phyloP scores from a whole-genome alignment of 2,113 vertebrate species.

The Arizona elegans region DNA sequence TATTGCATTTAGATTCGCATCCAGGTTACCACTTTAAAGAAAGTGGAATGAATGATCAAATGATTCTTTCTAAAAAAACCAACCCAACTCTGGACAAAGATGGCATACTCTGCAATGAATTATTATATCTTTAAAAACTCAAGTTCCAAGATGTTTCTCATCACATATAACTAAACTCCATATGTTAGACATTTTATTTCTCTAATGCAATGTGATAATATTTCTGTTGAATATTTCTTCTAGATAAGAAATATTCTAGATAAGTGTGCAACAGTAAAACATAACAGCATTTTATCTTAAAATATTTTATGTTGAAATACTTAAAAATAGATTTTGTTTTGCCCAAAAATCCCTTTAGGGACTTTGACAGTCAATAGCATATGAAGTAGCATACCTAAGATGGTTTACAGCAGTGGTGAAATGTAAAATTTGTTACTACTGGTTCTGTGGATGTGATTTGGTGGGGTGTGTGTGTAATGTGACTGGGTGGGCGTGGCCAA shows the following conservation, averaged over 20 bases:
- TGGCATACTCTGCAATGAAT: neutral
- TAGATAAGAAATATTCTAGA: conserved; percentile 32
- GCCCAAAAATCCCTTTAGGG: conserved; percentile 17
- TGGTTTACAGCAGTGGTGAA: neutral
- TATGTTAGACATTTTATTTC: conserved; percentile 19
- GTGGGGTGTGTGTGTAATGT: no score
- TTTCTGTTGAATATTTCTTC: conserved; percentile 19
- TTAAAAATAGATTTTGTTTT: neutral
- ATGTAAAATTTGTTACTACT: no score
- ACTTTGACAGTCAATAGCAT: conserved; percentile 7
- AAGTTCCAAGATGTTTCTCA: conserved; percentile 21
- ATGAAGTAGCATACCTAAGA: neutral
- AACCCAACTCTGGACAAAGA: neutral
- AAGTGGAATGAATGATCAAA: neutral
- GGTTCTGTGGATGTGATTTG: no score
- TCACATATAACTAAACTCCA: conserved; percentile 1
- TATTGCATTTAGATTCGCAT: neutral
- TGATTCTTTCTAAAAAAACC: neutral
- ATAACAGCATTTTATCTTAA: conserved; percentile 17
- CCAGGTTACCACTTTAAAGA: conserved; percentile 6
- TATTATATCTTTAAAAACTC: conserved; percentile 12
- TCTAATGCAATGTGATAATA: neutral
- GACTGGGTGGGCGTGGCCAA: no score
- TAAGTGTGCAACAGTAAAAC: conserved; percentile 17
- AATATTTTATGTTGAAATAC: conserved; percentile 2